Conservation (phyloP, 2,113 vertebrate genomes). For the Bufo bufo region DNA sequence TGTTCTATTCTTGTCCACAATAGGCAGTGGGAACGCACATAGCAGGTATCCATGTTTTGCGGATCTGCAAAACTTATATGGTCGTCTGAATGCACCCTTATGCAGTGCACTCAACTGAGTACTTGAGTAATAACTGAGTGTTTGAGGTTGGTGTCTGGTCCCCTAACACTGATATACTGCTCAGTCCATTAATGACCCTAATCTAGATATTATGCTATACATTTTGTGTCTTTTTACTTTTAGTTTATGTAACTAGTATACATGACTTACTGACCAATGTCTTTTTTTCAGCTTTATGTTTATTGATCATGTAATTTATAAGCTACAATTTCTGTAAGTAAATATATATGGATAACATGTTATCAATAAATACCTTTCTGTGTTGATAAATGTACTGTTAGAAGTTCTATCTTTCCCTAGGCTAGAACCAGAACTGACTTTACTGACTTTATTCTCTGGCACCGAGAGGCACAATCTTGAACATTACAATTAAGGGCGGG, state of each 20-base stretch:
- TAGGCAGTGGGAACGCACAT: too few relatives aligned
- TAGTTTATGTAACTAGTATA: not conserved
- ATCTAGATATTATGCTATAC: not conserved
- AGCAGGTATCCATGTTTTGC: too few relatives aligned
- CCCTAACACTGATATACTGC: not conserved
- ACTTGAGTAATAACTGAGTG: not conserved
- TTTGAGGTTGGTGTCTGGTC: not conserved
- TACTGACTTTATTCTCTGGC: too few relatives aligned
- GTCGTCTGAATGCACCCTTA: too few relatives aligned
- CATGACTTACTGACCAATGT: not conserved
- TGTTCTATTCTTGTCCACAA: too few relatives aligned
- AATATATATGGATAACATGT: not conserved
- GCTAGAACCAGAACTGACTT: too few relatives aligned
- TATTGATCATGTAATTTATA: not conserved
- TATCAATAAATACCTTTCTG: too few relatives aligned
- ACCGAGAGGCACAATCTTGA: too few relatives aligned
- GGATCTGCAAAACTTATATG: too few relatives aligned
- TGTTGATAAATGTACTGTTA: too few relatives aligned
- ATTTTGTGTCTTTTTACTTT: not conserved
- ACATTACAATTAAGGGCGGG: too few relatives aligned
- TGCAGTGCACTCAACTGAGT: not conserved
- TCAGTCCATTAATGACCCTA: not conserved
- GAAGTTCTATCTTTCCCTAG: too few relatives aligned
- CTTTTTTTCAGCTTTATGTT: not conserved
- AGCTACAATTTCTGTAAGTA: conserved; percentile 2